A percentile compares a stretch with the other conserved stretches of the same genome.
phyloP scores from a whole-genome alignment of 2,888 invertebrate genomes.

The Lamellibrachia columna region DNA sequence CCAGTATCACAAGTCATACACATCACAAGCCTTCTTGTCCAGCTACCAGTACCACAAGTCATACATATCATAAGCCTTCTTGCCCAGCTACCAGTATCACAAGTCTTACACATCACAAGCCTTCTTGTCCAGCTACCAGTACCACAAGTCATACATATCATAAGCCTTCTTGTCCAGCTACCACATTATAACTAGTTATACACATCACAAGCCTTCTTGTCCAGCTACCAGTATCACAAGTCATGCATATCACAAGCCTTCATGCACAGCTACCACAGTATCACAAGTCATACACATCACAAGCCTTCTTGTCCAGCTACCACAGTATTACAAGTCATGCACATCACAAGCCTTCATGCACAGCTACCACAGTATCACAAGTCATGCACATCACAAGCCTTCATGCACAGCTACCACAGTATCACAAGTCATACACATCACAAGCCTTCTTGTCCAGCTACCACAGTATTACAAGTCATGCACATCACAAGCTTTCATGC shows the following conservation, averaged over 20 bases:
- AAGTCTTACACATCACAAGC: not conserved
- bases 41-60: not conserved
- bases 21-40: not conserved
- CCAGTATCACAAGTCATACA: not conserved
- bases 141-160: conserved; percentile 54
- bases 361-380: no score
- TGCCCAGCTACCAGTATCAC: conserved; percentile 74
- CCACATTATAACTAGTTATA: not conserved
- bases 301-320: not conserved
- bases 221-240: not conserved
- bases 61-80: conserved; percentile 80
- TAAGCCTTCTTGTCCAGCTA: conserved; percentile 90
- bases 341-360: no score
- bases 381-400: no score
- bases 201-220: not conserved
- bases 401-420: no score
- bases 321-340: no score
- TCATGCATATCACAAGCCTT: conserved; percentile 77
- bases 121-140: not conserved
- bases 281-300: not conserved
- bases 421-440: no score
- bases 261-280: conserved; percentile 77
- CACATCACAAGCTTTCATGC: no score
- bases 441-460: no score
- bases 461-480: no score